Base-by-base conservation (phyloP, 1,140 invertebrate genomes). In the Zaprionus inermis region DNA sequence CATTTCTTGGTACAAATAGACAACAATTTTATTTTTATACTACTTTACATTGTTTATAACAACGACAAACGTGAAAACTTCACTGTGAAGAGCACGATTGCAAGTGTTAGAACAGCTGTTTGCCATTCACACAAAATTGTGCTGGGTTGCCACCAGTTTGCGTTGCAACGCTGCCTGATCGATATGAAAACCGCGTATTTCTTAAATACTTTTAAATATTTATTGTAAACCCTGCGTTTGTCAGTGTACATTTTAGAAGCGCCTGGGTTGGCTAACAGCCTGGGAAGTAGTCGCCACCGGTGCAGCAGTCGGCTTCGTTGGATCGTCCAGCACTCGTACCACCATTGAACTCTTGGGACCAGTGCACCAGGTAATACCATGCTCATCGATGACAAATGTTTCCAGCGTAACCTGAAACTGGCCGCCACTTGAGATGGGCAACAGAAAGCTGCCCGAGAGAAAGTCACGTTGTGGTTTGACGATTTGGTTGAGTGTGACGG, bases 391-490 rank as follows among this genome's bases (percentile, higher is more conserved):
- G 1, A 92, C 88, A 55, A 88, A 92, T 2, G 92, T 92, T 56
- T 92, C 92, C 30, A 92, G 34, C 1, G 91, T 92, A 6, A 92
- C 91, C 59, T 92, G 91, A 69, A 91, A 92, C 57, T 92, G 91
- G 0, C 92, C 90, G 6, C 92, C 92, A 69, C 78, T 89, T 24
- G 91, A 91, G 58, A 92, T 90, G 20, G 91, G 92, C 28, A 97
- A 91, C 3, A 97, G 92, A 92, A 97, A 97, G 82, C 96, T 96
- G 14, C 95, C 95, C 3, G 95, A 95, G 77, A 97, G 97, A 83
- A 97, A 97, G 78, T 97, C 96, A 28, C 96, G 94, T 88, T 96
- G 96, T 18, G 96, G 96, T 54, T 94, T 94, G 0, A 96, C 95
- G 1, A 94, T 95, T 84, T 96, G 95, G 44, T 94, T 94, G 36